phyloP scores from a whole-genome alignment of 2,113 vertebrate genomes.

The Chaetops frenatus region DNA sequence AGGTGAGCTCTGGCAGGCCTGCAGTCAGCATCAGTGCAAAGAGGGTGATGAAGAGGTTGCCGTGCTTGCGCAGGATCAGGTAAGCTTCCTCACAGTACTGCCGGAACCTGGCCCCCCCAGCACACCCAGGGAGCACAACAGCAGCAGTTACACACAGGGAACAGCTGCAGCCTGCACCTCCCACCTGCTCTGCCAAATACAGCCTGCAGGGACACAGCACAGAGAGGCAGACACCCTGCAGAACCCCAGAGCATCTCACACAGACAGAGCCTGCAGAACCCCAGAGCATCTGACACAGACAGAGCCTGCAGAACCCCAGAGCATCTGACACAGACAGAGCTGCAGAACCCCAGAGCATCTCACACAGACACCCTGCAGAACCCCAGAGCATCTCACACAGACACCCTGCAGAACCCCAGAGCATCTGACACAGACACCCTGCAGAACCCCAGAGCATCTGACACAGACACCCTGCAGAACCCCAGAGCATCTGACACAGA shows the following conservation, averaged over 20 bases:
- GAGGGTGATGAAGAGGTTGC: constrained; percentile 96
- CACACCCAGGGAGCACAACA: not conserved
- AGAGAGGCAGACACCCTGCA: not conserved
- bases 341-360: not conserved
- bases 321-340: not conserved
- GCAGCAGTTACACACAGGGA: not conserved
- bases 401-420: too few relatives aligned
- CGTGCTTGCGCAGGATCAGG: constrained; percentile 88
- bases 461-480: not conserved
- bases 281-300: too few relatives aligned
- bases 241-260: not conserved
- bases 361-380: not conserved
- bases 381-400: not conserved
- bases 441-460: too few relatives aligned
- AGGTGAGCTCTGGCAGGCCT: constrained; percentile 94
- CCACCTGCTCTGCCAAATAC: not conserved
- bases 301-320: too few relatives aligned
- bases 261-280: too few relatives aligned
- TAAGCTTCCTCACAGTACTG: constrained; percentile 96
- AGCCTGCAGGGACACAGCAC: not conserved
- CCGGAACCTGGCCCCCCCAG: constrained; percentile 78
- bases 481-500: too few relatives aligned
- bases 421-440: not conserved
- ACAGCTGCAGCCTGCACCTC: accelerated
- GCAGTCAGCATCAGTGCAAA: constrained; percentile 98